Evolutionary conservation across 2,888 invertebrate species (phyloP), one percentile per base, ranked within the genome.

Genomic region (Eupithecia inturbata): DNA sequence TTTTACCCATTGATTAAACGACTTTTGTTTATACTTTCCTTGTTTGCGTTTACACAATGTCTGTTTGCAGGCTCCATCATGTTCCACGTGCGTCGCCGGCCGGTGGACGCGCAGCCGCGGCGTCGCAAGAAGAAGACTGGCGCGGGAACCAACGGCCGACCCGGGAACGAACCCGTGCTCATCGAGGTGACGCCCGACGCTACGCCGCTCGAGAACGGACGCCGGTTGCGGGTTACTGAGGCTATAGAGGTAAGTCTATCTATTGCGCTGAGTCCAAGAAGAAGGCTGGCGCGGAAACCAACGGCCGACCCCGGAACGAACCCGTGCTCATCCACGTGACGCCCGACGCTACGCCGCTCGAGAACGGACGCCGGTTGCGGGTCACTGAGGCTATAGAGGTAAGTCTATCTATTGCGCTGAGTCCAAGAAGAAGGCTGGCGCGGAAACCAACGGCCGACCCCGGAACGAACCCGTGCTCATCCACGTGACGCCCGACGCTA

Each of bases 21-120:
- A 5, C 12, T 57, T n/a, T 49, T 57, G 57, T n/a, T 57, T 22
- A 53, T 22, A 53, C 10, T 53, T 22, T 53, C 7, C 10, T 49
- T 49, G 49, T 49, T 49, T 49, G n/a, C 49, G 49, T 64, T 64
- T 36, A 39, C 22, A 66, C 64, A 19, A 26, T 36, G 33, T 45
- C 31, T 36, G 39, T 85, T 82, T 77, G 89, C 93, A 98, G 99
- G 99, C 92, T 98, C 98, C 86, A 97, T 99, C 88, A 99, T 99
- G 97, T 99, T 99, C 92, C 99, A 99, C 95, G 98, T 99, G 90
- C 96, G 98, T 87, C 96, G 98, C 89, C 96, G 98, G 88, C 98
- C 99, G 82, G 97, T 98, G 68, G 99, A 99, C 91, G 96, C 97
- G 85, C 97, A 97, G 90, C 98, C 98, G 79, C 96, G 98, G 77